Percentiles rank a stretch among this genome's conserved stretches.
These are phyloP conservation scores for Antrozous pallidus DNA, from an alignment of 2,797 vertebrate genomes.

Conservation along the genomic window DNA sequence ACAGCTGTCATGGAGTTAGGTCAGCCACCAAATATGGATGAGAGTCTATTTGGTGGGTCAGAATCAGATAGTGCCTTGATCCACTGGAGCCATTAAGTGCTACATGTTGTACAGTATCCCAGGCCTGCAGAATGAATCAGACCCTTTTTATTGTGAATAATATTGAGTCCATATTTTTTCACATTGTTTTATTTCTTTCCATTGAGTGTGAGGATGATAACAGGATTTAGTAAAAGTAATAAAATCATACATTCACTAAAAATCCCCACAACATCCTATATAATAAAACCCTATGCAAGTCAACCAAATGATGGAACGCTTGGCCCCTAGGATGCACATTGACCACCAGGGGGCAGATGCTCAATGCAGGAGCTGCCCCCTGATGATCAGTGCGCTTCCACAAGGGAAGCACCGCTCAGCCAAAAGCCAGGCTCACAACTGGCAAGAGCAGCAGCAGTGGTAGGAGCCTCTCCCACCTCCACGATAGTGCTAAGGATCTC, in stretches of 20 bases:
- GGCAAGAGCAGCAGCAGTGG: no score
- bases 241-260: conserved; percentile 66
- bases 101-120: conserved; percentile 20
- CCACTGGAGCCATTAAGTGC: not conserved
- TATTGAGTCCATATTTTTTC: not conserved
- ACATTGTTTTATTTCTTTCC: conserved; percentile 35
- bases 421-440: no score
- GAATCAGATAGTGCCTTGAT: accelerated
- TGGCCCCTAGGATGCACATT: no score
- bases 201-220: not conserved
- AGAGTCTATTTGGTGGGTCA: conserved; percentile 20
- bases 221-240: not conserved
- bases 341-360: no score
- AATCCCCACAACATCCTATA: not conserved
- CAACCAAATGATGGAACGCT: no score
- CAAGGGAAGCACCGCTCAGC: no score
- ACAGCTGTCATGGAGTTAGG: conserved; percentile 74
- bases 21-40: not conserved
- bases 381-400: no score
- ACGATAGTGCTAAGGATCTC: no score
- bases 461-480: no score
- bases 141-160: conserved; percentile 18
- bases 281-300: no score
- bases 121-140: accelerated
- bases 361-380: no score